Conservation (phyloP, 1,140 invertebrate species). For the Heliconius himera region DNA sequence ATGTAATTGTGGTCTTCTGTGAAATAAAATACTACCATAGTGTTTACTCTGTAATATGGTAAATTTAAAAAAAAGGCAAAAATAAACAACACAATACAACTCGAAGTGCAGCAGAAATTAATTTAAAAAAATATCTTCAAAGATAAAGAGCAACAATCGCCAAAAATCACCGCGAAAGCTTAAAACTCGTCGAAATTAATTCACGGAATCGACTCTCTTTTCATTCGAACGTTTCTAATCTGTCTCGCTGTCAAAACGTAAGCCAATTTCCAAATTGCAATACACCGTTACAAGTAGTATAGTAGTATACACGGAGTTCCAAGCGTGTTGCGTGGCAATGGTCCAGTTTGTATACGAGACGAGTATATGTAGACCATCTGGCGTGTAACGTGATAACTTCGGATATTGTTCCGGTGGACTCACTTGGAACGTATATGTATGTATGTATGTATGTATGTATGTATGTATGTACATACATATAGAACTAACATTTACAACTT, state of each 20-base stretch:
- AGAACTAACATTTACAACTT: background rate
- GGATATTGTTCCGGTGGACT: conserved; percentile 26
- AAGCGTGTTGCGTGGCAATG: conserved; percentile 24
- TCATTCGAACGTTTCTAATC: background rate
- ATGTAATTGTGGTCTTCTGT: too few species aligned
- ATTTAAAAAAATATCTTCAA: background rate
- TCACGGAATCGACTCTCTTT: background rate
- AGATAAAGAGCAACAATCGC: background rate
- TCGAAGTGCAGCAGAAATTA: background rate
- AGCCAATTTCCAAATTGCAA: background rate
- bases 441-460: background rate
- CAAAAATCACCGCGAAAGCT: background rate
- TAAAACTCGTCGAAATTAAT: background rate
- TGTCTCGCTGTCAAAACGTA: background rate
- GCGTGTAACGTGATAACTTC: conserved; percentile 25
- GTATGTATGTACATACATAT: background rate
- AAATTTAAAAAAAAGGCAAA: too few species aligned
- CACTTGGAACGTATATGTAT: background rate
- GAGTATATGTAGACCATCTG: conserved; percentile 23
- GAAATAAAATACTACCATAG: too few species aligned
- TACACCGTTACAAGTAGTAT: background rate
- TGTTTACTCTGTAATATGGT: too few species aligned
- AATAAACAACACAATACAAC: too few species aligned
- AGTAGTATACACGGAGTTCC: conserved; percentile 6
- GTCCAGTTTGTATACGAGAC: conserved; percentile 23